Conservation (phyloP, 2,797 vertebrate species). For the Carapus acus region DNA sequence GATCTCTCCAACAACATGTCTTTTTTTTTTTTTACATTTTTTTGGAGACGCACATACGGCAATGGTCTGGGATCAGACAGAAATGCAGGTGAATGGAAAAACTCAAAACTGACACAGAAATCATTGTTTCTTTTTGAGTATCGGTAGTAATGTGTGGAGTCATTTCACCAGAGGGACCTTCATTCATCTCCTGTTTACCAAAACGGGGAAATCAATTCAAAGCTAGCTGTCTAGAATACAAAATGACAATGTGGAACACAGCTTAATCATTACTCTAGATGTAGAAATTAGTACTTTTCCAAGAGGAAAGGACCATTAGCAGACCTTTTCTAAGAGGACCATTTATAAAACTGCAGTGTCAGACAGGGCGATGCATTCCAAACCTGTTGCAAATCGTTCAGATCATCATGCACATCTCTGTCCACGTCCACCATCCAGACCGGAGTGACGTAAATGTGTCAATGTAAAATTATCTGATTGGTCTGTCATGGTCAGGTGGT, state of each 20-base stretch:
- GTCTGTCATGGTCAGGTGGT: constrained; percentile 17
- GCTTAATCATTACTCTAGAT: constrained; percentile 11
- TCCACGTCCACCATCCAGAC: constrained; percentile 25
- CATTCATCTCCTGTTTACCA: not conserved
- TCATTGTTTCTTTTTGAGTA: constrained; percentile 17
- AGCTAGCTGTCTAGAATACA: not conserved
- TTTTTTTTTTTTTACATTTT: constrained; percentile 51
- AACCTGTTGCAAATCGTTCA: constrained; percentile 47
- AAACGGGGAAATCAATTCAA: not conserved
- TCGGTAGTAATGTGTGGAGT: constrained; percentile 11
- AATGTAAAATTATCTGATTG: constrained; percentile 21
- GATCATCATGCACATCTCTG: constrained; percentile 62
- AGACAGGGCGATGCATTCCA: constrained; percentile 36
- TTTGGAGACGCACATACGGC: constrained; percentile 51
- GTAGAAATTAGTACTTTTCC: constrained; percentile 43
- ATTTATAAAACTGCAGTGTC: constrained; percentile 20
- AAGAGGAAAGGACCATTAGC: constrained; percentile 16
- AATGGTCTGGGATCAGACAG: constrained; percentile 40
- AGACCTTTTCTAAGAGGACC: not conserved
- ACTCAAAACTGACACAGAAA: constrained; percentile 20
- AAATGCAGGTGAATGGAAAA: constrained; percentile 25
- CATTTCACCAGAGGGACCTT: not conserved
- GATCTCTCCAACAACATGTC: constrained; percentile 63
- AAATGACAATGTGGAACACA: constrained; percentile 10
- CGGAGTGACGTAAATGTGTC: constrained; percentile 16